These are phyloP conservation scores for Drosophila subquinaria DNA, from an alignment of 2,888 invertebrate species.

Conservation along the genomic window DNA sequence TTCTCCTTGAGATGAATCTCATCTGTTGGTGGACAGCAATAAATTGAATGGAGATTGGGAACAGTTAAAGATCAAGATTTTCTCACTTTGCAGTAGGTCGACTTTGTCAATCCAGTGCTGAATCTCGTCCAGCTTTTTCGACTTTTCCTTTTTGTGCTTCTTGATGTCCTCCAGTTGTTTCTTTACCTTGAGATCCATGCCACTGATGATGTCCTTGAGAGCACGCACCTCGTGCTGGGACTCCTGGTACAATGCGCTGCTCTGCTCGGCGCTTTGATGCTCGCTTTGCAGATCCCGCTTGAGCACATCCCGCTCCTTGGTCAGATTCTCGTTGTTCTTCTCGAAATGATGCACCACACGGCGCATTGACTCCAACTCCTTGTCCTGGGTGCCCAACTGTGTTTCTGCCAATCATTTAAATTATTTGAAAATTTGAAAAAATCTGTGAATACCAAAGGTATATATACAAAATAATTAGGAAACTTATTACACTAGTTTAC, in stretches of 20 bases:
- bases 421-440: background rate
- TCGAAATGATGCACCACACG: constrained; percentile 82
- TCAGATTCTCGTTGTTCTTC: constrained; percentile 79
- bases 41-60: background rate
- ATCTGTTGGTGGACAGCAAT: constrained; percentile 54
- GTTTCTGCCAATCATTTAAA: constrained; percentile 62
- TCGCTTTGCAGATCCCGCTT: constrained; percentile 80
- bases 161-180: constrained; percentile 77
- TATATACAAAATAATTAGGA: background rate
- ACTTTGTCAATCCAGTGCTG: constrained; percentile 83
- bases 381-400: constrained; percentile 82
- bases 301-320: constrained; percentile 83
- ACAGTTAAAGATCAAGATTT: background rate
- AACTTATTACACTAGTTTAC: too few species aligned
- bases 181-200: constrained; percentile 76
- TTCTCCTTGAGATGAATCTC: constrained; percentile 84
- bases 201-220: constrained; percentile 78
- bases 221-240: constrained; percentile 83
- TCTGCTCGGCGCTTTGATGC: constrained; percentile 69
- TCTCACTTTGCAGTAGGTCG: constrained; percentile 81
- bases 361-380: constrained; percentile 83
- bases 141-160: constrained; percentile 80
- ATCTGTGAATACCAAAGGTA: background rate
- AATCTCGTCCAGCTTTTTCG: constrained; percentile 83
- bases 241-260: constrained; percentile 74